A percentile compares a stretch with the other conserved stretches of the same genome.
These are phyloP conservation scores for Anolis sagrei DNA, from an alignment of 2,113 vertebrate species.

Conservation along the genomic window DNA sequence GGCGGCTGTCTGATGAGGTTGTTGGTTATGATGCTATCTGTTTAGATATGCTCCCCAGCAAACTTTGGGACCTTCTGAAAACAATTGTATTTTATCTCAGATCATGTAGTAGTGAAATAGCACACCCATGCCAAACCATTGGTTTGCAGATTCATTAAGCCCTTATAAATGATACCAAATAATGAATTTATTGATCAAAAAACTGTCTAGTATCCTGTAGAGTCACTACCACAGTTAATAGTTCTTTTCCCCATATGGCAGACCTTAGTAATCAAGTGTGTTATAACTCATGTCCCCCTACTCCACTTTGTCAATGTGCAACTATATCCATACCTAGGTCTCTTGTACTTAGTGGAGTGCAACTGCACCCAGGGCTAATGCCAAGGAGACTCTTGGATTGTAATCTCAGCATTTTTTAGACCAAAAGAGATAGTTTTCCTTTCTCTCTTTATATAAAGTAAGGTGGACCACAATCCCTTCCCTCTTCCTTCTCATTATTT, in stretches of 20 bases:
- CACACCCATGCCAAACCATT: background rate
- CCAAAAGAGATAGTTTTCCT: conserved; percentile 1
- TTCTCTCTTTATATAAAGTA: background rate
- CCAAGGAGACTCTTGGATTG: conserved; percentile 7
- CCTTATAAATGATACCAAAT: conserved; percentile 22
- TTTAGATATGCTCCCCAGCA: too few relatives aligned
- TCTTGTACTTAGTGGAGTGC: background rate
- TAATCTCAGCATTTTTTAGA: conserved; percentile 3
- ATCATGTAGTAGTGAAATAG: too few relatives aligned
- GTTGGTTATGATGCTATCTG: too few relatives aligned
- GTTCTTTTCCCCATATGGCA: background rate
- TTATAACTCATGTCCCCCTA: background rate
- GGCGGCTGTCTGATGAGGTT: too few relatives aligned
- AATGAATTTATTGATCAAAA: background rate
- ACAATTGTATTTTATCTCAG: too few relatives aligned
- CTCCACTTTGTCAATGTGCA: background rate
- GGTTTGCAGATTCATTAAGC: background rate
- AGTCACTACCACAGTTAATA: background rate
- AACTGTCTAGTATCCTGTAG: background rate
- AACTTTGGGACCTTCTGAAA: too few relatives aligned
- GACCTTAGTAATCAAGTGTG: background rate
- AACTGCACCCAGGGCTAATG: conserved; percentile 11
- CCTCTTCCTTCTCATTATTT: background rate
- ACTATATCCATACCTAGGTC: conserved; percentile 15
- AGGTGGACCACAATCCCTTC: background rate